Base-by-base conservation (phyloP, 2,113 vertebrate genomes). In the Gallinago jamesoni region DNA sequence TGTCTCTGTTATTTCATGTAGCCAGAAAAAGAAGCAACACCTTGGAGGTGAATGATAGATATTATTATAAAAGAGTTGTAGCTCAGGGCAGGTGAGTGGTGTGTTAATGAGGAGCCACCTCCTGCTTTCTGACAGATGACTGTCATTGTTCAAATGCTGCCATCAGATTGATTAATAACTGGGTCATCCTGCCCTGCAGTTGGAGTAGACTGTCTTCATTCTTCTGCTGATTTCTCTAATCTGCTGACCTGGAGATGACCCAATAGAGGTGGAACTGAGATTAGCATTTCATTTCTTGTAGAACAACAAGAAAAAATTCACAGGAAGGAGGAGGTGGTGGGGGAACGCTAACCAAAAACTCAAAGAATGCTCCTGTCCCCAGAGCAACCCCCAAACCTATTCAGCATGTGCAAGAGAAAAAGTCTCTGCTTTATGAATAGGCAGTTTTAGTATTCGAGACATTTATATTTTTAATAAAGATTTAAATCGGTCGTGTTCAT, bases 81-180 rank as follows among this genome's bases (percentile, higher is more conserved):
- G 98, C 98, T 98, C 94, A 98, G 98, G 98, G 98, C 98, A 98
- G 98, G 98, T 98, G 98, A 98, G 98, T 28, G 2, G 95, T 94
- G 98, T 94, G 98, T 97, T 98, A 99, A 98, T 98, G 97, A 99
- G 98, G 98, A 97, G 91, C 98, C 98, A 98, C 98, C 98, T 98
- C 97, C 97, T 94, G 98, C 96, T 97, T 98, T 96, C 97, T 99
- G 99, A 99, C 99, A 99, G 98, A 98, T 98, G 98, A 98, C 98
- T 98, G 98, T 98, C 98, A 97, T 97, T 90, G 97, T 96, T 97
- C 96, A 88, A 77, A 97, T 84, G 97, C 96, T 98, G 98, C 98
- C 95, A 83, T 94, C 96, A 87, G 81, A 89, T 90, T 97, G 94
- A 97, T 93, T 90, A 97, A 98, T 98, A 97, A 98, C 97, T 96